Conservation (phyloP, 2,797 vertebrate genomes). For the Acanthiza pusilla region DNA sequence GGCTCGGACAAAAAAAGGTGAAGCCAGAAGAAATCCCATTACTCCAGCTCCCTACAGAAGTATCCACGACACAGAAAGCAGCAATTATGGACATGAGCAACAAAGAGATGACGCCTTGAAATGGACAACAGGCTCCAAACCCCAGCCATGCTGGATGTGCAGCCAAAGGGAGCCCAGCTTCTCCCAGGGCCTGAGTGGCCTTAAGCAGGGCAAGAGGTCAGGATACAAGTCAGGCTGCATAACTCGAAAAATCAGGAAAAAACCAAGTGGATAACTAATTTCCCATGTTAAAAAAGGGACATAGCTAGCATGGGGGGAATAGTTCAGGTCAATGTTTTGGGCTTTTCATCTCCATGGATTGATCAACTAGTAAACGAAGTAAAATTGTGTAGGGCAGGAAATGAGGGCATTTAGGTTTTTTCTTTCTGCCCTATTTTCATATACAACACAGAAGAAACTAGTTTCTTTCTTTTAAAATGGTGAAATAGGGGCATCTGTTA, state of each 20-base stretch:
- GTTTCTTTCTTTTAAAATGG: neutral
- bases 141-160: neutral
- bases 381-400: neutral
- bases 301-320: neutral
- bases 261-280: neutral
- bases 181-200: neutral
- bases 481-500: neutral
- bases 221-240: neutral
- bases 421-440: neutral
- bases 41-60: neutral
- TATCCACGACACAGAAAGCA: neutral
- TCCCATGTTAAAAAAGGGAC: neutral
- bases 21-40: neutral
- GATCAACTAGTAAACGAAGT: neutral
- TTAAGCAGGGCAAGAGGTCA: neutral
- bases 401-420: neutral
- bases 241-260: neutral
- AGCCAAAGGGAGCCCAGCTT: neutral
- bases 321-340: neutral
- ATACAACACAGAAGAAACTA: neutral
- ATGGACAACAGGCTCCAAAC: neutral
- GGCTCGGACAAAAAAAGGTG: neutral
- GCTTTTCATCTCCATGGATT: neutral
- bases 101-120: neutral
- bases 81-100: neutral